Percentiles rank a stretch among this genome's conserved stretches.
Evolutionary conservation across 2,797 vertebrate genomes (phyloP).

Genomic region (Coilia nasus): DNA sequence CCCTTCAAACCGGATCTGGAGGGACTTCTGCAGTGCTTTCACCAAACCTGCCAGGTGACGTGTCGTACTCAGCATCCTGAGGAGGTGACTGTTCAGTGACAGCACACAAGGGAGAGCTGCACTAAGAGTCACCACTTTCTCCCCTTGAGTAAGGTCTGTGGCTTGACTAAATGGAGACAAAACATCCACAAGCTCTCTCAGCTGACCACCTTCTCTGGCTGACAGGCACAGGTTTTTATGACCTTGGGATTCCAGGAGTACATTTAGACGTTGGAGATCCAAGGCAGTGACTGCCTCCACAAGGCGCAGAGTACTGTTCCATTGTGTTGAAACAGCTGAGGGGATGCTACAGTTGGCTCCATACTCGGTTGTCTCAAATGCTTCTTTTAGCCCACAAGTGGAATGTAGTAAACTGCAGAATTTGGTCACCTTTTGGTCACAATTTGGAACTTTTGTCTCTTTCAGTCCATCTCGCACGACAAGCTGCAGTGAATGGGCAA

Average conservation of each 20-base stretch:
- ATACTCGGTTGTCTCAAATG: slow-evolving; percentile 37
- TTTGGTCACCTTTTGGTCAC: slow-evolving; percentile 27
- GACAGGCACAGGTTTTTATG: slow-evolving; percentile 37
- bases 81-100: slow-evolving; percentile 44
- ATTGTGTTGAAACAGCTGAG: slow-evolving; percentile 6
- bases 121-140: slow-evolving; percentile 38
- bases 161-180: slow-evolving; percentile 16
- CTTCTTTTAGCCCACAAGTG: slow-evolving; percentile 32
- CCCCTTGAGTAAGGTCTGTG: slow-evolving; percentile 39
- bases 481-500: slow-evolving; percentile 43
- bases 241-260: slow-evolving; percentile 30
- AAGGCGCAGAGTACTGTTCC: slow-evolving; percentile 34
- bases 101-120: slow-evolving; percentile 34
- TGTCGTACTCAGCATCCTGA: too few relatives aligned
- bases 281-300: slow-evolving; percentile 38
- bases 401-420: slow-evolving; percentile 33
- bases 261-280: slow-evolving; percentile 24
- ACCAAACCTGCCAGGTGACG: too few relatives aligned
- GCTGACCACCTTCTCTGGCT: slow-evolving; percentile 38
- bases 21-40: too few relatives aligned
- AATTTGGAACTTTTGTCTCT: slow-evolving; percentile 30
- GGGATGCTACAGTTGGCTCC: slow-evolving; percentile 31
- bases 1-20: too few relatives aligned
- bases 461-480: slow-evolving; percentile 38
- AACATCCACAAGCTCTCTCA: slow-evolving; percentile 39